Evolutionary conservation across 2,888 invertebrate genomes (phyloP).

Genomic region (Kryphioiulus occultus): DNA sequence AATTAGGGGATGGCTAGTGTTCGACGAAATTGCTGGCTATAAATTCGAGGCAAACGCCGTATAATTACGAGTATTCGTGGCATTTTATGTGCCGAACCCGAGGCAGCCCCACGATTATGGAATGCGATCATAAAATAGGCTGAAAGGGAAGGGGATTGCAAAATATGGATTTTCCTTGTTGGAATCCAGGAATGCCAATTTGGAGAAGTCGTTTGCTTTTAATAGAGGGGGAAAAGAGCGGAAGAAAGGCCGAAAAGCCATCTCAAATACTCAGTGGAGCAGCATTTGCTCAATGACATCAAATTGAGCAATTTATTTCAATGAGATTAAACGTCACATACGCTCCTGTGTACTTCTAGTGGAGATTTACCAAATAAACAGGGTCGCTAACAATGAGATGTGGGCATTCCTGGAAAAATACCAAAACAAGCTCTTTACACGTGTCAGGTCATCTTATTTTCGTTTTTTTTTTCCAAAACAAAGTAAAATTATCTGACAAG

Average conservation of each 20-base stretch:
- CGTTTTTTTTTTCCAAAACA: too few species aligned
- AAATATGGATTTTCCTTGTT: conserved; percentile 22
- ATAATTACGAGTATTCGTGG: conserved; percentile 10
- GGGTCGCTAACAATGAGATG: not conserved
- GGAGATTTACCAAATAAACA: not conserved
- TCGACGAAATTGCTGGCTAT: not conserved
- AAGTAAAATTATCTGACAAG: too few species aligned
- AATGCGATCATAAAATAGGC: not conserved
- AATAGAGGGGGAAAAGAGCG: not conserved
- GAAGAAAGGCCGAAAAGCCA: not conserved
- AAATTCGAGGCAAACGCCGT: conserved; percentile 2
- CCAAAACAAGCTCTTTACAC: not conserved
- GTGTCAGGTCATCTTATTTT: too few species aligned
- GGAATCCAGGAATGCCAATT: conserved; percentile 26
- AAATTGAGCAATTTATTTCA: conserved; percentile 24
- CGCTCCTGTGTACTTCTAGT: too few species aligned
- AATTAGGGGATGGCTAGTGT: not conserved
- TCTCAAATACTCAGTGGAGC: not conserved
- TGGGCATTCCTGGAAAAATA: not conserved
- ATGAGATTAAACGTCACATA: conserved; percentile 28
- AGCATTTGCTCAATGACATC: conserved; percentile 8
- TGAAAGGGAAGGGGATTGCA: not conserved
- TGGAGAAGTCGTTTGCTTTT: conserved; percentile 2
- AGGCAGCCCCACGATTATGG: conserved; percentile 6
- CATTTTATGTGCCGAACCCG: not conserved